A percentile compares a stretch with the other conserved stretches of the same genome.
phyloP scores from a whole-genome alignment of 2,888 invertebrate species.

The Caenorhabditis angaria region DNA sequence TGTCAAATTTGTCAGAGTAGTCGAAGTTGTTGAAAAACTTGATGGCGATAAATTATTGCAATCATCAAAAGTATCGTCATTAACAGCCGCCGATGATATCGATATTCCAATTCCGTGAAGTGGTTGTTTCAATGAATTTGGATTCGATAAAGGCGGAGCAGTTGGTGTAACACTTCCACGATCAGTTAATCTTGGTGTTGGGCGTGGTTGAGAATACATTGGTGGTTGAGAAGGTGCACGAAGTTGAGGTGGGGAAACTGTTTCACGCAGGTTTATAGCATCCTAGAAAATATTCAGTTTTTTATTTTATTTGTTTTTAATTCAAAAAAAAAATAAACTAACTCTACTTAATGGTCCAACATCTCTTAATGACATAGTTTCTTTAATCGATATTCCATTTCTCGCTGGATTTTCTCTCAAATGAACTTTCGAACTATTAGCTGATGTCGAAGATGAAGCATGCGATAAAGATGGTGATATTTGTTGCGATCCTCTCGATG shows the following conservation, averaged over 20 bases:
- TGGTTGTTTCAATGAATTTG: conserved; percentile 36
- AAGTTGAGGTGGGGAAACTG: conserved; percentile 31
- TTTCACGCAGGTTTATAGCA: conserved; percentile 28
- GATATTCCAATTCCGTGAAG: conserved; percentile 27
- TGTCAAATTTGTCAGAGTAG: conserved; percentile 25
- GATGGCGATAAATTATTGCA: not conserved
- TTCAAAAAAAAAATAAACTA: not conserved
- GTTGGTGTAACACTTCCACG: conserved; percentile 47
- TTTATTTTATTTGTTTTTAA: not conserved
- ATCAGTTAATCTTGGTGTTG: conserved; percentile 33
- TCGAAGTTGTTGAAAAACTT: conserved; percentile 7
- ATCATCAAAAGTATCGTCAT: not conserved
- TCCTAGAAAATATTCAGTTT: conserved; percentile 13
- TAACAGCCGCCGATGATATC: not conserved
- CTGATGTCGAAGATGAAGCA: conserved; percentile 36
- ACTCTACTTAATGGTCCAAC: conserved; percentile 29
- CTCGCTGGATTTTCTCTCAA: conserved; percentile 37
- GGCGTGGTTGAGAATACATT: conserved; percentile 28
- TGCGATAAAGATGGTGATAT: conserved; percentile 30
- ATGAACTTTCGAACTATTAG: conserved; percentile 27
- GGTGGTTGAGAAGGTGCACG: conserved; percentile 48
- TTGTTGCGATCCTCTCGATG: conserved; percentile 34
- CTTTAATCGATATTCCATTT: conserved; percentile 43
- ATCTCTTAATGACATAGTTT: conserved; percentile 52
- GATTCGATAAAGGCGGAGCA: conserved; percentile 54